Percentiles rank a stretch among this genome's conserved stretches.
Evolutionary conservation across 1,140 invertebrate genomes (phyloP).

Genomic region (Orchesella cincta): DNA sequence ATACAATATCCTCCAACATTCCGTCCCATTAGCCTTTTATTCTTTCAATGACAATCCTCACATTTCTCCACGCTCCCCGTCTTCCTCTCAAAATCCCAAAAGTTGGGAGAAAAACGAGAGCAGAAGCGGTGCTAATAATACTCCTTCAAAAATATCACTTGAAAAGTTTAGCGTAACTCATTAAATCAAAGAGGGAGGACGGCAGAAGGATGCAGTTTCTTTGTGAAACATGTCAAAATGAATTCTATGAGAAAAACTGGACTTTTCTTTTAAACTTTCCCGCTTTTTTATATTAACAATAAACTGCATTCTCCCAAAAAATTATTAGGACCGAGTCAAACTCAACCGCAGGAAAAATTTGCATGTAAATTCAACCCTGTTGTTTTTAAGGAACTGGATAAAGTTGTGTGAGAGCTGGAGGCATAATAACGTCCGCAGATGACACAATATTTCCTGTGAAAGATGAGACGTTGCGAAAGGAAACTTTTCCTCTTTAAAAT

Average conservation of each 20-base stretch:
- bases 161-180: neutral
- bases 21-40: slow-evolving; percentile 9
- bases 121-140: too few relatives aligned
- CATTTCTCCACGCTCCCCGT: neutral
- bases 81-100: too few relatives aligned
- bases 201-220: neutral
- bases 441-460: neutral
- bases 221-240: neutral
- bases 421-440: neutral
- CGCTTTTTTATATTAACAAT: too few relatives aligned
- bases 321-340: neutral
- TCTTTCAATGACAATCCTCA: slow-evolving; percentile 17
- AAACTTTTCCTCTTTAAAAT: neutral
- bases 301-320: neutral
- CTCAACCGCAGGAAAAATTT: neutral
- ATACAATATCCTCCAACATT: neutral
- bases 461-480: neutral
- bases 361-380: neutral
- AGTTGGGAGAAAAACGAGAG: too few relatives aligned
- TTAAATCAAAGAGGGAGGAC: neutral
- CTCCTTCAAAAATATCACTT: too few relatives aligned
- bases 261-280: too few relatives aligned
- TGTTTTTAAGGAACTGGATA: too few relatives aligned
- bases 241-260: neutral
- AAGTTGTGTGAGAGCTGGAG: neutral